Conservation (phyloP, 2,797 vertebrate species). For the Rachycentron canadum region DNA sequence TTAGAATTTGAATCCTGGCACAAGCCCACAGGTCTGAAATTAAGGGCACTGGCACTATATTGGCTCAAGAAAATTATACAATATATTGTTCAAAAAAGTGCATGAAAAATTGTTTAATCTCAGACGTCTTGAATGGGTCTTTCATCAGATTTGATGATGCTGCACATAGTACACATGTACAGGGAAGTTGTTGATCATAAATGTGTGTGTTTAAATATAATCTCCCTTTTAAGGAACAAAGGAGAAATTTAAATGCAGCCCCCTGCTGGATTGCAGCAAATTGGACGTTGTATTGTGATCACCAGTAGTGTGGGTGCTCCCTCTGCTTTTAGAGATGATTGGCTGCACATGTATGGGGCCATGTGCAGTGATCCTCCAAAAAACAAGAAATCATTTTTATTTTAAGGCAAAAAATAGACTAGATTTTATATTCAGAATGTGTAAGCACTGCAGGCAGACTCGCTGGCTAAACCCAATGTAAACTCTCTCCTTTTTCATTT, state of each 20-base stretch:
- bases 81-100: constrained; percentile 11
- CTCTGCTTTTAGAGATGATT: constrained; percentile 45
- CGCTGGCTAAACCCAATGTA: constrained; percentile 24
- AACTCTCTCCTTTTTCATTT: constrained; percentile 43
- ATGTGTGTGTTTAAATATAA: constrained; percentile 20
- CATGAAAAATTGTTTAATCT: constrained; percentile 22
- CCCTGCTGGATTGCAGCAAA: constrained; percentile 3
- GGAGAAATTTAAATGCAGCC: neutral
- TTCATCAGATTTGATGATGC: constrained; percentile 41
- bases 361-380: constrained; percentile 28
- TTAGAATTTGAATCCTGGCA: constrained; percentile 71
- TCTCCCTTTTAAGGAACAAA: neutral
- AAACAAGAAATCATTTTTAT: constrained; percentile 34
- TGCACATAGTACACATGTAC: constrained; percentile 29
- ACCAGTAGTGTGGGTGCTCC: constrained; percentile 22
- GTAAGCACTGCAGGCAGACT: constrained; percentile 35
- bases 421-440: constrained; percentile 45
- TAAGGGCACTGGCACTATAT: constrained; percentile 40
- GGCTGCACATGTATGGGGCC: constrained; percentile 24
- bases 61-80: constrained; percentile 29
- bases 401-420: constrained; percentile 16
- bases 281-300: constrained; percentile 16
- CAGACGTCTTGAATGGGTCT: constrained; percentile 29
- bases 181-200: constrained; percentile 5
- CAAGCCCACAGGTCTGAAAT: constrained; percentile 58